Conservation (phyloP, 2,797 vertebrate genomes). For the Nannoperca obscura region DNA sequence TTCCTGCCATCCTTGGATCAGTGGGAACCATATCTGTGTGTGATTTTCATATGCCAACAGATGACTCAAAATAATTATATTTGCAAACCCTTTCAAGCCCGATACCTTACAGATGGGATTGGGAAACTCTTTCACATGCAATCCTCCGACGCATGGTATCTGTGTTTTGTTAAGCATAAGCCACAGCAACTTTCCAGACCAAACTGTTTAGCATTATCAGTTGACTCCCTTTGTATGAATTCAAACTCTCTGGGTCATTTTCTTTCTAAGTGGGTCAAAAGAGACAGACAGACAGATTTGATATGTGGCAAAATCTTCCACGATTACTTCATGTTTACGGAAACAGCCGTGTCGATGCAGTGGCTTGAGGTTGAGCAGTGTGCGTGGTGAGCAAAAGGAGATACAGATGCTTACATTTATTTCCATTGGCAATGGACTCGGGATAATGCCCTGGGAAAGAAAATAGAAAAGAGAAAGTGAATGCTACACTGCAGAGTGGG, state of each 20-base stretch:
- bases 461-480: conserved; percentile 73
- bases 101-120: conserved; percentile 73
- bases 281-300: conserved; percentile 40
- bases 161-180: conserved; percentile 67
- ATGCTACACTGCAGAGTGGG: conserved; percentile 54
- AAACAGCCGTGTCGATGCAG: conserved; percentile 67
- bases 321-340: conserved; percentile 78
- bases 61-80: conserved; percentile 67
- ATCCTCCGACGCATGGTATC: conserved; percentile 50
- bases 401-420: conserved; percentile 83
- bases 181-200: conserved; percentile 53
- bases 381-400: conserved; percentile 76
- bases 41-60: conserved; percentile 46
- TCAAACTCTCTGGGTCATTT: conserved; percentile 34
- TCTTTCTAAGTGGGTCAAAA: conserved; percentile 66
- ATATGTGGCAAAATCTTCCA: conserved; percentile 70
- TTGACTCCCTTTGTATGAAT: conserved; percentile 57
- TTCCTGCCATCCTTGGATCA: neutral
- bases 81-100: conserved; percentile 50
- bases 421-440: conserved; percentile 74
- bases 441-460: conserved; percentile 74
- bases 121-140: conserved; percentile 65
- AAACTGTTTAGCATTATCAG: conserved; percentile 53
- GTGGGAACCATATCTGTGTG: conserved; percentile 30
- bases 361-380: conserved; percentile 63